Percentiles rank a stretch among this genome's conserved stretches.
Evolutionary conservation across 1,140 invertebrate genomes (phyloP).

Genomic region (Brachionus paranguensis): DNA sequence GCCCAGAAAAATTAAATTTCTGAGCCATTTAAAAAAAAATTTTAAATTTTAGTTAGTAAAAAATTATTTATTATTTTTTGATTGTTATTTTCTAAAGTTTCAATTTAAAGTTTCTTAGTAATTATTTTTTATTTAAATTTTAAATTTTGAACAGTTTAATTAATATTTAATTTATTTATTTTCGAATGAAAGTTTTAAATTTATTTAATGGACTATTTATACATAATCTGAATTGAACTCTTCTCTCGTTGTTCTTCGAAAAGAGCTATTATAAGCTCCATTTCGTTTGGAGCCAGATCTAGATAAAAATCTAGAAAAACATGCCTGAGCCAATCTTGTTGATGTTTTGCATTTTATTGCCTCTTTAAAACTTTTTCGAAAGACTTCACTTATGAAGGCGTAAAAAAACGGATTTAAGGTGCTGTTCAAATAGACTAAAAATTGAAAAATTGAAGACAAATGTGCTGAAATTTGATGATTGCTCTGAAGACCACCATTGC

Average conservation of each 20-base stretch:
- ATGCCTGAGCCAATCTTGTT: background rate
- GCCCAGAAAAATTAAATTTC: too few species aligned
- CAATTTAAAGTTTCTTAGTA: too few species aligned
- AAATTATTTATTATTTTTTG: too few species aligned
- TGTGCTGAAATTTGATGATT: conserved; percentile 28
- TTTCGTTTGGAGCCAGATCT: background rate
- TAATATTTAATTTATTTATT: background rate
- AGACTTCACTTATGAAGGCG: conserved; percentile 48
- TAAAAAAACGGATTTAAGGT: conserved; percentile 52
- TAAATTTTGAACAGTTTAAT: background rate
- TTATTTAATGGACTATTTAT: background rate
- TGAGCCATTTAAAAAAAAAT: too few species aligned
- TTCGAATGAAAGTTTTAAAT: background rate
- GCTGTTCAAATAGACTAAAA: conserved; percentile 47
- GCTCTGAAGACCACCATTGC: background rate
- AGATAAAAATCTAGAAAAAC: background rate
- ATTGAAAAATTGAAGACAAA: background rate
- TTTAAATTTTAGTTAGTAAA: too few species aligned
- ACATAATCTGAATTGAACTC: conserved; percentile 11
- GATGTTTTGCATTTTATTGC: conserved; percentile 17
- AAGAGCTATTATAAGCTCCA: background rate
- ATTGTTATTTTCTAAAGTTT: too few species aligned
- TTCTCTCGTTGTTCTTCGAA: background rate
- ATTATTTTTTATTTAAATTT: too few species aligned
- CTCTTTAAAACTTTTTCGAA: conserved; percentile 45